Conservation (phyloP, 1,140 invertebrate genomes). For the Lineus longissimus region DNA sequence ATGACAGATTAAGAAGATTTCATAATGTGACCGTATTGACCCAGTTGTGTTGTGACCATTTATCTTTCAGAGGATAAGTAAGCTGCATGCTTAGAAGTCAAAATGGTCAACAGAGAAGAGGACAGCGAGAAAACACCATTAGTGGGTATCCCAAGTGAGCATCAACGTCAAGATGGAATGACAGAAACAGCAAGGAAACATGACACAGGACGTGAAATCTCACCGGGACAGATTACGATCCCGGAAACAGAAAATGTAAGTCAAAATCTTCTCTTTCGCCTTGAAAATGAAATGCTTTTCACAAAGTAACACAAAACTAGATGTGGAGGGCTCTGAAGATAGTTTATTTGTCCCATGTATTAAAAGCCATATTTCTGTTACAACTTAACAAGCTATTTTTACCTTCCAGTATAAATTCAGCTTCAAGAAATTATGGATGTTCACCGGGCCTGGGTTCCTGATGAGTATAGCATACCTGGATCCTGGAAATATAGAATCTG, state of each 20-base stretch:
- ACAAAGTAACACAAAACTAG: neutral
- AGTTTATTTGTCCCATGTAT: neutral
- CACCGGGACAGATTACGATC: conserved; percentile 19
- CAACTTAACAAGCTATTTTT: conserved; percentile 11
- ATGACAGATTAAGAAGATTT: too few relatives aligned
- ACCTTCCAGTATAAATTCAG: conserved; percentile 62
- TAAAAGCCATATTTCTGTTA: neutral
- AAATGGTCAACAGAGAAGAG: neutral
- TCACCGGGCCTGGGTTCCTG: conserved; percentile 86
- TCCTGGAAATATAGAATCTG: conserved; percentile 89
- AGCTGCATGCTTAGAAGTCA: neutral
- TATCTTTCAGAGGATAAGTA: too few relatives aligned
- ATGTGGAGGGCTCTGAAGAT: neutral
- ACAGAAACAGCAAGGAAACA: neutral
- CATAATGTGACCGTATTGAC: too few relatives aligned
- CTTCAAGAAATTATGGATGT: conserved; percentile 85
- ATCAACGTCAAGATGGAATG: neutral
- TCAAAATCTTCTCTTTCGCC: too few relatives aligned
- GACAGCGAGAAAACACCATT: neutral
- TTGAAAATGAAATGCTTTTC: too few relatives aligned
- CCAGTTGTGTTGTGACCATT: too few relatives aligned
- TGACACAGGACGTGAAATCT: conserved; percentile 19
- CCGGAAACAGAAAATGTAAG: conserved; percentile 7
- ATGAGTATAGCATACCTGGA: conserved; percentile 93
- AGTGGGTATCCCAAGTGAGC: neutral